phyloP scores from a whole-genome alignment of 2,888 invertebrate species.

The Netelia virgata region DNA sequence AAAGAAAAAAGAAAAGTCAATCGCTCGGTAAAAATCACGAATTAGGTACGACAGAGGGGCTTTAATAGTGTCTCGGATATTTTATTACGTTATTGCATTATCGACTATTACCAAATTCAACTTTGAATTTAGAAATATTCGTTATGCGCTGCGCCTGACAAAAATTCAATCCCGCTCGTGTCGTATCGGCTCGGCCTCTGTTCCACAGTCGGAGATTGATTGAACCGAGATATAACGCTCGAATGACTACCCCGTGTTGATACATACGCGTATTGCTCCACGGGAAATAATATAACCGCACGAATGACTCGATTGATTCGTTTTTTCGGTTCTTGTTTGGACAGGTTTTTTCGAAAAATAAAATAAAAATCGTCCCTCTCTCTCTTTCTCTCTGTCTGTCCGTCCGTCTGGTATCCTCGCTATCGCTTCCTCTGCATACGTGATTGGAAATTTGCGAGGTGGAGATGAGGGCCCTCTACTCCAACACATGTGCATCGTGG shows the following conservation, averaged over 20 bases:
- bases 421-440: too few relatives aligned
- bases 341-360: not conserved
- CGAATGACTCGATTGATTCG: constrained; percentile 30
- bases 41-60: too few relatives aligned
- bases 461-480: not conserved
- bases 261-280: constrained; percentile 11
- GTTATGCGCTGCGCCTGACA: not conserved
- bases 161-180: constrained; percentile 7
- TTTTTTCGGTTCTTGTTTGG: constrained; percentile 23
- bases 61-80: too few relatives aligned
- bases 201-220: constrained; percentile 16
- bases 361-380: not conserved
- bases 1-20: too few relatives aligned
- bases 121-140: not conserved
- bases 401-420: too few relatives aligned
- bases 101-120: not conserved
- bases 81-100: not conserved
- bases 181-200: not conserved
- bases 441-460: not conserved
- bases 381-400: not conserved
- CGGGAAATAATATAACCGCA: constrained; percentile 18
- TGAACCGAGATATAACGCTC: constrained; percentile 15
- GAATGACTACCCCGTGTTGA: constrained; percentile 1
- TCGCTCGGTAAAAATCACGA: too few relatives aligned
- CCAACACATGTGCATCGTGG: not conserved